phyloP scores from a whole-genome alignment of 2,888 invertebrate species.

The Noctua janthina region DNA sequence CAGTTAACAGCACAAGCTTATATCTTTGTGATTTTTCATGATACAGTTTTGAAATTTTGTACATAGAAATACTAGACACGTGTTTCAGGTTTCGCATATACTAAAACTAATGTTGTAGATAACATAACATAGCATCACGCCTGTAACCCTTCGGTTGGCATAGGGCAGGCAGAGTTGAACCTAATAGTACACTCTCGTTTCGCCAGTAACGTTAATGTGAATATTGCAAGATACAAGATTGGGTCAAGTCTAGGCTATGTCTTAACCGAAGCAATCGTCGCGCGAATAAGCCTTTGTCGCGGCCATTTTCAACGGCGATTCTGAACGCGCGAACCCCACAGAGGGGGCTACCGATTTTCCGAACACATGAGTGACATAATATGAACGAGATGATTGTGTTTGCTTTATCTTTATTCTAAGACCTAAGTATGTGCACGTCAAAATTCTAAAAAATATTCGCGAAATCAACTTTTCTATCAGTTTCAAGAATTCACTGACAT shows the following conservation, averaged over 20 bases:
- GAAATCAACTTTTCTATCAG: neutral
- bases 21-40: too few relatives aligned
- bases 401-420: too few relatives aligned
- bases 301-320: neutral
- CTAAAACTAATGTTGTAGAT: too few relatives aligned
- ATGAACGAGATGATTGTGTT: neutral
- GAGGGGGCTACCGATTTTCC: neutral
- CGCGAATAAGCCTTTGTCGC: neutral
- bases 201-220: neutral
- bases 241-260: neutral
- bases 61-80: too few relatives aligned
- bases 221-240: neutral
- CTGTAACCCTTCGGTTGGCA: neutral
- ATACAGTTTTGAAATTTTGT: too few relatives aligned
- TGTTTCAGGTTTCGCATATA: too few relatives aligned
- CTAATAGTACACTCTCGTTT: neutral
- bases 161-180: neutral
- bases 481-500: neutral
- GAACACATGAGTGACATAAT: neutral
- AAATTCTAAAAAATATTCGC: neutral
- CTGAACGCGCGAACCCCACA: neutral
- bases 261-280: neutral
- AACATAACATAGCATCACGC: neutral
- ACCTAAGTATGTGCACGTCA: too few relatives aligned
- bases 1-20: too few relatives aligned